phyloP scores from a whole-genome alignment of 1,140 invertebrate genomes.

The Drosophila albomicans region DNA sequence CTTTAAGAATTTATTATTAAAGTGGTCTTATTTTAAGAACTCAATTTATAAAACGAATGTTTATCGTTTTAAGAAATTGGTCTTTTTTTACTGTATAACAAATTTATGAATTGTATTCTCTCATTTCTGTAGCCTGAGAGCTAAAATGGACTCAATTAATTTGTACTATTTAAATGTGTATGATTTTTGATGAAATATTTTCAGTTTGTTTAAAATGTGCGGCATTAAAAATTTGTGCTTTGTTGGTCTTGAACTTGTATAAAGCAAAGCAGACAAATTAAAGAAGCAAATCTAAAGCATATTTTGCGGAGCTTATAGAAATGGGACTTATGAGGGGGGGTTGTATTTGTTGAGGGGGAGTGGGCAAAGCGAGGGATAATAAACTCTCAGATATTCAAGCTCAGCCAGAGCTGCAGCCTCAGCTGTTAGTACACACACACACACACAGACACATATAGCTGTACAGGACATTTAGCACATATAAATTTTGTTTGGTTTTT shows the following conservation, averaged over 20 bases:
- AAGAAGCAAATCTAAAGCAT: conserved; percentile 29
- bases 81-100: no score
- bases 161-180: no score
- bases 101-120: no score
- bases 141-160: no score
- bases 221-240: no score
- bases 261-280: conserved; percentile 29
- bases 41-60: no score
- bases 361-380: conserved; percentile 14
- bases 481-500: conserved; percentile 45
- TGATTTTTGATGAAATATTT: no score
- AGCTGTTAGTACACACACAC: conserved; percentile 34
- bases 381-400: conserved; percentile 35
- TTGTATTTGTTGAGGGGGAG: neutral
- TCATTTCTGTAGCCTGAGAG: no score
- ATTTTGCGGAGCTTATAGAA: conserved; percentile 11
- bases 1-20: no score
- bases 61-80: no score
- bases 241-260: conserved; percentile 14
- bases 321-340: neutral
- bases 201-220: conserved; percentile 4
- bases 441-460: neutral
- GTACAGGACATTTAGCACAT: conserved; percentile 28
- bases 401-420: conserved; percentile 28
- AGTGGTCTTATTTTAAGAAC: no score